Percentiles rank a stretch among this genome's conserved stretches.
Conservation (phyloP, 1,140 invertebrate genomes). For the Drosophila novamexicana region DNA sequence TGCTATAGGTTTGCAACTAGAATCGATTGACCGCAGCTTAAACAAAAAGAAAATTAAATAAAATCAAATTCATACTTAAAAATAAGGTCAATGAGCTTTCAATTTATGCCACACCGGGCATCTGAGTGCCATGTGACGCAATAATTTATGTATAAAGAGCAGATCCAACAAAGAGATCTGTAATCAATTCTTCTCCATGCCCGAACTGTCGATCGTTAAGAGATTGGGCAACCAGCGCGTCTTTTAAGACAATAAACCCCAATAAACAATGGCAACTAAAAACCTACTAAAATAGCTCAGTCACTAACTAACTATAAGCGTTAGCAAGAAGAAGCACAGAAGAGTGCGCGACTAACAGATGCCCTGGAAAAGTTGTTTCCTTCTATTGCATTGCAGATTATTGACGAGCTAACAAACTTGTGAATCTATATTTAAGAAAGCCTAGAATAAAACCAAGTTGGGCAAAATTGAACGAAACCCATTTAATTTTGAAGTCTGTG, state of each 20-base stretch:
- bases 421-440: too few relatives aligned
- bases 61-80: neutral
- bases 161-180: conserved; percentile 30
- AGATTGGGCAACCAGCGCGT: conserved; percentile 54
- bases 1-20: neutral
- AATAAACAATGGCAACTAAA: conserved; percentile 44
- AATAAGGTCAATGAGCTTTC: conserved; percentile 53
- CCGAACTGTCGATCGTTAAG: conserved; percentile 36
- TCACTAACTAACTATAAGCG: neutral
- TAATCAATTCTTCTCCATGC: conserved; percentile 54
- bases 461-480: too few relatives aligned
- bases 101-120: neutral
- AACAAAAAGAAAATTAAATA: neutral
- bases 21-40: conserved; percentile 15
- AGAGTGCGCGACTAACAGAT: neutral
- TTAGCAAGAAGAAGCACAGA: too few relatives aligned
- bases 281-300: conserved; percentile 20
- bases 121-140: conserved; percentile 37
- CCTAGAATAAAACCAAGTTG: too few relatives aligned
- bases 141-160: conserved; percentile 58
- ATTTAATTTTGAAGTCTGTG: too few relatives aligned
- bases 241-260: conserved; percentile 22
- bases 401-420: too few relatives aligned
- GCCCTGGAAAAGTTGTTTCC: conserved; percentile 1
- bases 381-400: neutral